Base-by-base conservation (phyloP, 2,113 vertebrate genomes). In the Sapayoa aenigma region DNA sequence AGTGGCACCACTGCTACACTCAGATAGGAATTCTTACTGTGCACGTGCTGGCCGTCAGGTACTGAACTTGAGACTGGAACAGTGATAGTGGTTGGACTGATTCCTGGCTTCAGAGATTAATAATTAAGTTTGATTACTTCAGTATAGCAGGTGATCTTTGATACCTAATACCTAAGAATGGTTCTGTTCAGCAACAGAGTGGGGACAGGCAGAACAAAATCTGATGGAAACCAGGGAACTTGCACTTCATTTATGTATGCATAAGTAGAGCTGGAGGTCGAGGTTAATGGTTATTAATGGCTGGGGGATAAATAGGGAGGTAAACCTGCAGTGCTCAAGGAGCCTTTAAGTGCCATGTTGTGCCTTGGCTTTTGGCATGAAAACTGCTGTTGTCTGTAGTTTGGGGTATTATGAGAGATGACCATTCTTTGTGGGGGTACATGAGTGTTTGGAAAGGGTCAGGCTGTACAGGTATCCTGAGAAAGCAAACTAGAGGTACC, bases 111-210 rank as follows among this genome's bases (percentile, higher is more conserved):
- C 24, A 13, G 13, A 39, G 73, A 68, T 95, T 66, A 92, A 90
- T 95, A 12, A 90, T 94, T 84, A 71, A 87, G 22, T 92, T 82
- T 69, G 46, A 84, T 89, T 86, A 72, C 23, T 84, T 84, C 9
- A 59, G 15, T 56, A 28, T 28, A 41, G 49, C 8, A 24, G 28
- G 67, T 96, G 59, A 49, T 88, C 67, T 80, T 66, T 74, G 59
- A 50, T 81, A 89, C 5, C 6, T 21, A 87, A 53, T 39, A 72
- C 3, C 21, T 14, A 12, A 74, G 47, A 78, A 39, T 39, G 49
- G 33, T 21, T 89, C 60, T 84, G 35, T 86, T 81, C 44, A 78
- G 65, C 56, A 78, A 5, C 53, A 55, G 52, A 49, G 28, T 18
- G 35, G 15, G 42, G 52, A 68, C n/a, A 68, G 78, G 30, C 52